Evolutionary conservation across 2,888 invertebrate species (phyloP).

Genomic region (Parnassius apollo): DNA sequence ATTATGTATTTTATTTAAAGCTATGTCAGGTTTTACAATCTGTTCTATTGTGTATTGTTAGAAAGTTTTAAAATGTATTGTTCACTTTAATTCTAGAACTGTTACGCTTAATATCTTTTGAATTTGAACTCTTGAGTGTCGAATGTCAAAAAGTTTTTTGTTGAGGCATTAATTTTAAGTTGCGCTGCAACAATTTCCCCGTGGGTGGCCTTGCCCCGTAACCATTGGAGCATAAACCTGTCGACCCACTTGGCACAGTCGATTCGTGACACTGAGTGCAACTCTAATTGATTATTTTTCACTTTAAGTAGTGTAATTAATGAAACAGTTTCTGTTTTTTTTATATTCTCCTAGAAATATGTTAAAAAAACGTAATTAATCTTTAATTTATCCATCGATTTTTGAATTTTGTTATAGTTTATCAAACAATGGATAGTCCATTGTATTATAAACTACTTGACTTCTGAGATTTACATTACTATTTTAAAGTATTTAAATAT

Average conservation of each 20-base stretch:
- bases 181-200: background rate
- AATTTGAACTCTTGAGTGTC: background rate
- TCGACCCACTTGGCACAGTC: conserved; percentile 5
- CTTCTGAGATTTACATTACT: too few relatives aligned
- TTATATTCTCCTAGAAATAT: background rate
- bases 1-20: too few relatives aligned
- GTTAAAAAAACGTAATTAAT: too few relatives aligned
- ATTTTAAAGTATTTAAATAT: too few relatives aligned
- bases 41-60: too few relatives aligned
- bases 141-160: background rate
- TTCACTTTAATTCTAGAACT: too few relatives aligned
- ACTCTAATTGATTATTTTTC: background rate
- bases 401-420: too few relatives aligned
- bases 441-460: too few relatives aligned
- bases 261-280: background rate
- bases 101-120: background rate
- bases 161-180: conserved; percentile 4
- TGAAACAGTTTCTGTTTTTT: background rate
- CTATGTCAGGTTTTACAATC: too few relatives aligned
- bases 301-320: background rate
- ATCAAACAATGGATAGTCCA: too few relatives aligned
- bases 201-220: conserved; percentile 3
- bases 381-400: too few relatives aligned
- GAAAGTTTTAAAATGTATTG: too few relatives aligned
- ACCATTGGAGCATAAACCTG: conserved; percentile 10